Evolutionary conservation across 2,797 vertebrate species (phyloP).

Genomic region (Pipistrellus nathusii): DNA sequence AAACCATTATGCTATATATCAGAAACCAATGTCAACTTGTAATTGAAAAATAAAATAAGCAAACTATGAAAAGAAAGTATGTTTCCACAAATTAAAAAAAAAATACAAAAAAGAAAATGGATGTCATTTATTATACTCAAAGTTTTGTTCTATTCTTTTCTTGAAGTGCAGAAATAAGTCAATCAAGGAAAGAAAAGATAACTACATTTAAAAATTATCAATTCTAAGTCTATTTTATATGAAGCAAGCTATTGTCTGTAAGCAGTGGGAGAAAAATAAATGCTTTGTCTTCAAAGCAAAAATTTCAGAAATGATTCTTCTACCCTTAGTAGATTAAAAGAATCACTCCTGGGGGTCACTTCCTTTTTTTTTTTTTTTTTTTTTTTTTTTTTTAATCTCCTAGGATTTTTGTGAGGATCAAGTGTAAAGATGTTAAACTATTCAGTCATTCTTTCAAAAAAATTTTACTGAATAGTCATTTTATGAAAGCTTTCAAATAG

Average conservation of each 20-base stretch:
- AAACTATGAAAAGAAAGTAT: background rate
- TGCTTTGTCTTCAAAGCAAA: slow-evolving; percentile 33
- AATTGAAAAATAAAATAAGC: background rate
- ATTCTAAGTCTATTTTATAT: slow-evolving; percentile 40
- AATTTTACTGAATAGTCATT: background rate
- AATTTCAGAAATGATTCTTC: slow-evolving; percentile 28
- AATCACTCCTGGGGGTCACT: background rate
- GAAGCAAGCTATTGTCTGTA: background rate
- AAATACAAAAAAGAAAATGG: background rate
- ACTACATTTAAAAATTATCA: background rate
- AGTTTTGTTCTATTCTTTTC: slow-evolving; percentile 24
- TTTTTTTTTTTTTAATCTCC: background rate
- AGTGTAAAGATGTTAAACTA: background rate
- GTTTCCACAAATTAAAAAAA: background rate
- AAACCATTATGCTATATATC: background rate
- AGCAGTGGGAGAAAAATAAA: background rate
- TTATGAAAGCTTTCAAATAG: background rate
- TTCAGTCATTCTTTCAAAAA: slow-evolving; percentile 5
- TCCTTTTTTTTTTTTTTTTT: background rate
- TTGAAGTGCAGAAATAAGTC: background rate
- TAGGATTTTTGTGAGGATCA: slow-evolving; percentile 9
- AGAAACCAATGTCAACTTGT: background rate
- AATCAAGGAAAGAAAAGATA: slow-evolving; percentile 25
- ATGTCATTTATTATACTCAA: background rate
- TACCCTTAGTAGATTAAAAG: slow-evolving; percentile 17